Evolutionary conservation across 2,113 vertebrate species (phyloP).

Genomic region (Strigops habroptila): DNA sequence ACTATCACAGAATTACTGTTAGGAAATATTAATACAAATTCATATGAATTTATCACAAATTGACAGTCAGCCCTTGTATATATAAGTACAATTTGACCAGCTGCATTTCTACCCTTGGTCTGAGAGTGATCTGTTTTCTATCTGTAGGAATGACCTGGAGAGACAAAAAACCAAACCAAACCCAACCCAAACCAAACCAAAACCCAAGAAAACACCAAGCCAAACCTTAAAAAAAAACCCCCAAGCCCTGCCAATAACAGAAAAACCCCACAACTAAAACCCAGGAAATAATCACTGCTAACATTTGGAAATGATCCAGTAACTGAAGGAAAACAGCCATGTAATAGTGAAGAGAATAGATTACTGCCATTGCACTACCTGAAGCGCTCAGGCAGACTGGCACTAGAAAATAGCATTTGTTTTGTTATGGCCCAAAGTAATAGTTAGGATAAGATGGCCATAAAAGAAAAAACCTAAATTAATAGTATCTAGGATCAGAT

Average conservation of each 20-base stretch:
- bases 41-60: not conserved
- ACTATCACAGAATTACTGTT: not conserved
- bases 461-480: not conserved
- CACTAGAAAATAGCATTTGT: not conserved
- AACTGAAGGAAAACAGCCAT: not conserved
- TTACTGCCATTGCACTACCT: not conserved
- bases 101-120: not conserved
- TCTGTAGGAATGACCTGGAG: not conserved
- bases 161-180: not conserved
- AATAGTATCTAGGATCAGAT: not conserved
- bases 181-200: not conserved
- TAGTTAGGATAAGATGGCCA: not conserved
- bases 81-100: not conserved
- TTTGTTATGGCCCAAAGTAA: not conserved
- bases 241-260: not conserved
- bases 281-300: not conserved
- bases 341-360: not conserved
- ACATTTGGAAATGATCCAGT: not conserved
- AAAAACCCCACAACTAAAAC: fast-evolving
- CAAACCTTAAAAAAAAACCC: fast-evolving
- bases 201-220: not conserved
- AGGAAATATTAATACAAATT: not conserved
- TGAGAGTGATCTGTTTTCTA: not conserved
- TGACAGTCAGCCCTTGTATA: not conserved
- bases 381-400: not conserved